Conservation (phyloP, 1,140 invertebrate species). For the Varroa destructor region DNA sequence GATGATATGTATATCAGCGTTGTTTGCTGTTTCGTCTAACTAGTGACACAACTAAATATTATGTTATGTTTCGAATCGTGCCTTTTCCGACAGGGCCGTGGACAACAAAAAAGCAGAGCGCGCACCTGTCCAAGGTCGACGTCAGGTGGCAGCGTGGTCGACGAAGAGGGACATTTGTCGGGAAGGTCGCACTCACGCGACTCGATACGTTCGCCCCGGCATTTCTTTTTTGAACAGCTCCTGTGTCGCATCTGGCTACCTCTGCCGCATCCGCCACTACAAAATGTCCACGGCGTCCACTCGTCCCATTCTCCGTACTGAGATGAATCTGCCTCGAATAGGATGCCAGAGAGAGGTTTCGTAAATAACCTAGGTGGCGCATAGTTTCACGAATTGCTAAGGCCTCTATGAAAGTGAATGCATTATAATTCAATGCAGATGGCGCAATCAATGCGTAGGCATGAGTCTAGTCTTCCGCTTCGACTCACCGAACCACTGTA, state of each 20-base stretch:
- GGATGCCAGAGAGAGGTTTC: too few species aligned
- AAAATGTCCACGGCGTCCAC: constrained; percentile 33
- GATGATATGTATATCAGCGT: too few species aligned
- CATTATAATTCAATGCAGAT: constrained; percentile 2
- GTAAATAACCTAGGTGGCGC: too few species aligned
- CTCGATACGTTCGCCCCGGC: neutral
- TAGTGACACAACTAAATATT: too few species aligned
- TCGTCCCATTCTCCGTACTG: constrained; percentile 31
- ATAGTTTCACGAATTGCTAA: too few species aligned
- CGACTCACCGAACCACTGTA: too few species aligned
- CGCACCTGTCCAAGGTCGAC: constrained; percentile 1
- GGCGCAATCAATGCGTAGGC: neutral
- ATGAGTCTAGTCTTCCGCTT: too few species aligned
- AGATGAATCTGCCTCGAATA: neutral
- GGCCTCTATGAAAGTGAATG: neutral
- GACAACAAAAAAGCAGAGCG: too few species aligned
- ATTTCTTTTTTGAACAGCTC: constrained; percentile 6
- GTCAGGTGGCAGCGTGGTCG: constrained; percentile 1
- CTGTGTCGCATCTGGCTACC: constrained; percentile 32
- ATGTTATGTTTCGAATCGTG: too few species aligned
- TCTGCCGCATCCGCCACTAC: constrained; percentile 31
- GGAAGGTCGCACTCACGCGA: constrained; percentile 14
- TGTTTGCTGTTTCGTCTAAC: too few species aligned
- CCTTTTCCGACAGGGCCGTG: too few species aligned
- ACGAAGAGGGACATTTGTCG: constrained; percentile 2